Conservation (phyloP, 2,113 vertebrate genomes). For the Otolemur garnettii region DNA sequence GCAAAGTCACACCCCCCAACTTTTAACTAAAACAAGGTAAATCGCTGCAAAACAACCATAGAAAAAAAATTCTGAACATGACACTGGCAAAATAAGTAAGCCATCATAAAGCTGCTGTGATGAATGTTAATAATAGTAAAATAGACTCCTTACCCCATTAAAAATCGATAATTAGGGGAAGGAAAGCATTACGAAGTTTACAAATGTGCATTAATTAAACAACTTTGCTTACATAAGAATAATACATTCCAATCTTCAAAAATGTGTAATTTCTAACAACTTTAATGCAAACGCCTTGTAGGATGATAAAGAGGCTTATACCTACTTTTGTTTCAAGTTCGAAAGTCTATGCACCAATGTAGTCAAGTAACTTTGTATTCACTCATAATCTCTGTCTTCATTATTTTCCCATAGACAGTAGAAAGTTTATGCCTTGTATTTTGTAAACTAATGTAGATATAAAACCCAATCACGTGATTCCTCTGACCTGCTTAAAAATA, state of each 20-base stretch:
- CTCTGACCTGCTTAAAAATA: neutral
- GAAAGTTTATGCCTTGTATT: neutral
- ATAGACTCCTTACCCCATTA: neutral
- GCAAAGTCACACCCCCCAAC: neutral
- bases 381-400: neutral
- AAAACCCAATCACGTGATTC: neutral
- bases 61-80: neutral
- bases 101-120: neutral
- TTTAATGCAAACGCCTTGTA: neutral
- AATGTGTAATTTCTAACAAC: slow-evolving; percentile 38
- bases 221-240: neutral
- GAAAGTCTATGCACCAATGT: neutral
- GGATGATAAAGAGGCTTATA: neutral
- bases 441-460: slow-evolving; percentile 17
- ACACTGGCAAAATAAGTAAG: slow-evolving; percentile 19
- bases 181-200: neutral
- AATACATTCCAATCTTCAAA: neutral
- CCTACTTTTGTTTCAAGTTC: neutral
- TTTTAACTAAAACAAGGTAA: slow-evolving; percentile 17
- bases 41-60: neutral
- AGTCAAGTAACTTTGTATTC: neutral
- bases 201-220: neutral
- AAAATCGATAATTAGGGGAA: neutral
- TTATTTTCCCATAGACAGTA: neutral
- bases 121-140: neutral